Evolutionary conservation across 2,113 vertebrate genomes (phyloP), one percentile per base, ranked within the genome.

Genomic region (Ploceus nigricollis): DNA sequence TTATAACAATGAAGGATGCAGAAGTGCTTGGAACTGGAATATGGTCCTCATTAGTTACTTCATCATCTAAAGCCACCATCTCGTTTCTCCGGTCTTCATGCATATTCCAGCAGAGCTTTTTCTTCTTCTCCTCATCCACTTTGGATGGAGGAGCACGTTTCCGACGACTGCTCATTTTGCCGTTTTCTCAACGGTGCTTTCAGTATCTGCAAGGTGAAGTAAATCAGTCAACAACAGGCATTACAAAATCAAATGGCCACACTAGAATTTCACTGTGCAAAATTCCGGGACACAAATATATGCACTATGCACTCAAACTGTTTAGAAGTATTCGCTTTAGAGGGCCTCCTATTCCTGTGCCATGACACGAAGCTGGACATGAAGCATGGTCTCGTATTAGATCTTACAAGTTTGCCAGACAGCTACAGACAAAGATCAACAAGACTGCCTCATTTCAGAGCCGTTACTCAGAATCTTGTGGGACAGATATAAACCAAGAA

Each of bases 41-140:
- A 5, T 83, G 78, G 6, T 96, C 92, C 11, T 97, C 97, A 37
- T 87, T 87, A n/a, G 37, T 84, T 10, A 94, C 60, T 1, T 96
- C 96, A 39, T 98, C 98, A 40, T 95, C 97, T 57, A 93, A 48
- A 5, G 48, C 40, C 40, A 97, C 72, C n/a, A 96, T 11, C 18
- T 98, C 98, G 64, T 97, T 96, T 89, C 95, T 98, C 23, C 98
- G 96, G 87, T 99, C 98, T 58, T 99, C 99, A 19, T 98, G 96
- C 99, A 99, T 99, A 94, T 99, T 99, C 99, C 99, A 99, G 69
- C 98, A 96, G 35, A 99, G 97, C 82, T 94, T 97, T 90, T 98
- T 98, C 94, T 99, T 99, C 70, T 97, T 98, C 21, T 98, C 98
- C 54, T 99, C 99, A 53, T 99, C 98, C 68, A 99, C 93, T 96